phyloP scores from a whole-genome alignment of 2,888 invertebrate species.

The Stenodema calcarata region DNA sequence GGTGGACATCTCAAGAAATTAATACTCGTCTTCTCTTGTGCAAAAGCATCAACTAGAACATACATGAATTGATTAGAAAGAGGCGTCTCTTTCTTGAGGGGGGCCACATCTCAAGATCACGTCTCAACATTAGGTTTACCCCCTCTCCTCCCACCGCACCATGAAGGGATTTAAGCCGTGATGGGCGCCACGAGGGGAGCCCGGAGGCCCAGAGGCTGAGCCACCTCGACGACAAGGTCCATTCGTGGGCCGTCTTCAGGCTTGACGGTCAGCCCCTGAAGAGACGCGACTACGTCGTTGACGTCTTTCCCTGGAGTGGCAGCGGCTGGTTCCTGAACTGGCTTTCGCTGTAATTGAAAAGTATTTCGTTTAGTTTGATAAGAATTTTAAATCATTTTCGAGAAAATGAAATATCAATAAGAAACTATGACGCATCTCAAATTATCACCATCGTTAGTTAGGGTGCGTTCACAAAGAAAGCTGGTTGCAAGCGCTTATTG shows the following conservation, averaged over 20 bases:
- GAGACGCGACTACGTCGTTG: slow-evolving; percentile 64
- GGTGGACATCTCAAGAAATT: slow-evolving; percentile 25
- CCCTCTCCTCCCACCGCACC: too few relatives aligned
- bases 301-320: slow-evolving; percentile 60
- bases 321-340: slow-evolving; percentile 55
- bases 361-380: too few relatives aligned
- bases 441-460: too few relatives aligned
- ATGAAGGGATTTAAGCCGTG: background rate
- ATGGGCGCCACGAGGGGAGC: background rate
- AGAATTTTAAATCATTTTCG: too few relatives aligned
- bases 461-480: too few relatives aligned
- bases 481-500: too few relatives aligned
- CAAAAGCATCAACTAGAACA: slow-evolving; percentile 25
- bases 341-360: slow-evolving; percentile 30
- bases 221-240: slow-evolving; percentile 62
- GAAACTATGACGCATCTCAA: too few relatives aligned
- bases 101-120: background rate
- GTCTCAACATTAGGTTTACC: background rate
- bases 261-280: slow-evolving; percentile 61
- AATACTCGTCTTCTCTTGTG: slow-evolving; percentile 23
- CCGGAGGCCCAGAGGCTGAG: slow-evolving; percentile 62
- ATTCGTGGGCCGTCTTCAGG: slow-evolving; percentile 62
- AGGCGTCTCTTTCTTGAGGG: background rate
- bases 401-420: too few relatives aligned
- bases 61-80: background rate